Evolutionary conservation across 37 sponge, comb jelly and placozoan genomes (phyloP), one percentile per base, ranked within the genome.

Genomic region (Agelas oroides): DNA sequence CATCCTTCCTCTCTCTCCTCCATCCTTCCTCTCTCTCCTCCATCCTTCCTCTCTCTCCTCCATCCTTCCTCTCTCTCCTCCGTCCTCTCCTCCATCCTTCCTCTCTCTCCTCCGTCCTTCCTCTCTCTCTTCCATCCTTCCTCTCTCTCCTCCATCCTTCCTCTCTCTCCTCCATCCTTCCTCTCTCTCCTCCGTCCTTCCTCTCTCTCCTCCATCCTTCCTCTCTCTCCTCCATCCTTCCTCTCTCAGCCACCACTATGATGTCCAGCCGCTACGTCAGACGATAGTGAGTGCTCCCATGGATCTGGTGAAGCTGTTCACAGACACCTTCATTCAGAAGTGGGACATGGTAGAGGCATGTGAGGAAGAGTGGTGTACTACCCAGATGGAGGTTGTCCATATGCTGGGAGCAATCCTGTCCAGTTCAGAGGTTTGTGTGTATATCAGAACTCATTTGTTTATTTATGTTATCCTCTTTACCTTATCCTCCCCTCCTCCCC

Each of bases 381-480:
- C 85, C 40, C 91, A 82, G 31, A n/a, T 74, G 55, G 82, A 80
- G 31, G 64, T 78, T 18, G 64, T 92, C 16, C 93, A 92, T 64
- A 75, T 88, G 76, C 53, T 92, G 23, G 93, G 93, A 40, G 93
- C 89, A 16, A 27, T 92, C 18, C 70, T 88, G 20, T 80, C 78
- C 33, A 84, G 76, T 15, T 68, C 59, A 38, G 61, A 86, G 65
- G 91, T 91, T 18, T 12, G 61, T 76, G n/a, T n/a, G n/a, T n/a
- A n/a, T n/a, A n/a, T n/a, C n/a, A n/a, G n/a, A n/a, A n/a, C 12
- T 13, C 39, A 35, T 73, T 53, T 34, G 55, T 53, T 19, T 23
- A 73, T n/a, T n/a, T n/a, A n/a, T n/a, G n/a, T n/a, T n/a, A n/a
- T n/a, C n/a, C n/a, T n/a, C n/a, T n/a, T n/a, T n/a, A n/a, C n/a